These are phyloP conservation scores for Trinorchestia longiramus DNA, from an alignment of 1,140 invertebrate genomes.

Conservation along the genomic window DNA sequence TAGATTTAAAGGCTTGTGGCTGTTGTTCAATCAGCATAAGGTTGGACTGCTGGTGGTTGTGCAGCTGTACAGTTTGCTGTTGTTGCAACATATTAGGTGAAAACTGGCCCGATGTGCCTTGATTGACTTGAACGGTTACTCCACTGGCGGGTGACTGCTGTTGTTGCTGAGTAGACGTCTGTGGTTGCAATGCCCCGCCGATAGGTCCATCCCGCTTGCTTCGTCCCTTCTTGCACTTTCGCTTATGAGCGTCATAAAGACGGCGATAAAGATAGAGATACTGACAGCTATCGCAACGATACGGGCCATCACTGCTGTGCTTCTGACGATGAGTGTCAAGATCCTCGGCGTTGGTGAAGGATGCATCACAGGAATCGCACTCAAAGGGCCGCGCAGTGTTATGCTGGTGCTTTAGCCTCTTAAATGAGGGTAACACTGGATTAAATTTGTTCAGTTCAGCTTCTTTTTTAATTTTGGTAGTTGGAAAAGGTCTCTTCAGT, in stretches of 20 bases:
- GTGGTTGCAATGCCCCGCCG: background rate
- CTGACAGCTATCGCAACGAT: conserved; percentile 63
- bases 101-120: background rate
- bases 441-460: conserved; percentile 57
- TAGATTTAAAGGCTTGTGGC: conserved; percentile 14
- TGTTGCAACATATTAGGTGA: conserved; percentile 44
- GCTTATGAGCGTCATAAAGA: conserved; percentile 64
- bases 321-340: conserved; percentile 62
- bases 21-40: conserved; percentile 58
- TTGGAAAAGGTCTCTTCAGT: background rate
- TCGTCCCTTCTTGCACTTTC: conserved; percentile 64
- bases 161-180: conserved; percentile 42
- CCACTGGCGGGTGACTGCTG: conserved; percentile 31
- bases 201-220: conserved; percentile 22
- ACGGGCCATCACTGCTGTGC: conserved; percentile 65
- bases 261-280: conserved; percentile 65
- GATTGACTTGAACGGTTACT: background rate
- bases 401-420: conserved; percentile 61
- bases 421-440: conserved; percentile 64
- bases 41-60: conserved; percentile 56
- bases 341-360: conserved; percentile 61
- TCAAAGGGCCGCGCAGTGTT: conserved; percentile 62
- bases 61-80: conserved; percentile 48
- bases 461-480: conserved; percentile 34
- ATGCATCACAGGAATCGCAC: conserved; percentile 65